Evolutionary conservation across 1,140 invertebrate species (phyloP), one percentile per base, ranked within the genome.

Genomic region (Drosophila ficusphila): DNA sequence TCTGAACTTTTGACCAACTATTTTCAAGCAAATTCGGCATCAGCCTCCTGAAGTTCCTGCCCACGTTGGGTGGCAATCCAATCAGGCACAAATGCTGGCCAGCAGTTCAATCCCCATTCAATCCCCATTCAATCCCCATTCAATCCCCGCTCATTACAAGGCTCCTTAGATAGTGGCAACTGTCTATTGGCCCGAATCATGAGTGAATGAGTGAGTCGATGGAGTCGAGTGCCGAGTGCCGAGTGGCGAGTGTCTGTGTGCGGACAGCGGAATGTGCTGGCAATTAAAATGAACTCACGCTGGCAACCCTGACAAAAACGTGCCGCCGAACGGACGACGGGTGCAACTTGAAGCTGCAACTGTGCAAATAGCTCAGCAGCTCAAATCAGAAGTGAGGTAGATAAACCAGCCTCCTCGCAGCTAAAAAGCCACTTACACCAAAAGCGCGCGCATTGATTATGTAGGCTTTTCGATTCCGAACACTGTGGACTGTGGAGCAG

Each of bases 201-300:
- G 5, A 21, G 38, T 23, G 39, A n/a, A n/a, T 42, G n/a, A 1
- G 18, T 42, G 19, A 8, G n/a, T 12, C 8, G 41, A 12, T 36
- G 34, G 34, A 38, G 12, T 38, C 11, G 44, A 11, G 44, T 46
- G 4, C 14, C 25, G 21, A 31, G 11, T 7, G 6, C 9, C 21
- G 39, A 38, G 14, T 39, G 12, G 38, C 31, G 47, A 31, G 23
- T 56, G 19, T 44, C 18, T 51, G 52, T 56, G 25, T 31, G 25
- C 23, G 54, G 34, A 65, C 42, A 51, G 31, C 60, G 81, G 81
- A 85, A 85, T 85, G 81, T 41, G 81, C 53, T 79, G 76, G 76
- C 81, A 85, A 85, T 85, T 85, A 85, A 85, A 85, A 86, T 86
- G 81, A 85, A 85, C 81, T 85, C 81, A 86, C 76, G 81, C 81